Conservation (phyloP, 2,797 vertebrate species). For the Nyctalus aviator region DNA sequence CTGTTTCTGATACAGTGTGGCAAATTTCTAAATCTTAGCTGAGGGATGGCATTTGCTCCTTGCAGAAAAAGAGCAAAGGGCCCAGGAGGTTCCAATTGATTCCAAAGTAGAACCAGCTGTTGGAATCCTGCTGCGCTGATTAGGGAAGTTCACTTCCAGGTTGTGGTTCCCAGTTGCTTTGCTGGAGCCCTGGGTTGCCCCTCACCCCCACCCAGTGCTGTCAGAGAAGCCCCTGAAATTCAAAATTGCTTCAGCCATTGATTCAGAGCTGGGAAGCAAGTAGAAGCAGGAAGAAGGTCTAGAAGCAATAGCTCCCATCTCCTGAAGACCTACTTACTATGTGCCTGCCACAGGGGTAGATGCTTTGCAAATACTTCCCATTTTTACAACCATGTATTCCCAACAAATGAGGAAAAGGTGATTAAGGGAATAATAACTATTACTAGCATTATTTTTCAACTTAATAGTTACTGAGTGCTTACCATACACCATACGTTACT, state of each 20-base stretch:
- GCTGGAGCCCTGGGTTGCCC: conserved; percentile 75
- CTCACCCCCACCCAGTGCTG: background rate
- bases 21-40: conserved; percentile 87
- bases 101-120: conserved; percentile 89
- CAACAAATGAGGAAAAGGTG: background rate
- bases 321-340: background rate
- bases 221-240: conserved; percentile 42
- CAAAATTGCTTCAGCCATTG: background rate
- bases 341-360: background rate
- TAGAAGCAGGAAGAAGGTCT: background rate
- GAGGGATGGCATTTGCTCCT: conserved; percentile 83
- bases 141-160: conserved; percentile 88
- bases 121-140: conserved; percentile 85
- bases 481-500: background rate
- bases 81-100: conserved; percentile 88
- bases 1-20: conserved; percentile 87
- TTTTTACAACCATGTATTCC: background rate
- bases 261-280: conserved; percentile 36
- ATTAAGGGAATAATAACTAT: background rate
- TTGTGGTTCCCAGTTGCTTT: conserved; percentile 83
- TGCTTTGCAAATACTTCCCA: background rate
- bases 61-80: conserved; percentile 74
- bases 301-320: conserved; percentile 28
- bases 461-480: background rate
- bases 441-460: background rate